Evolutionary conservation across 2,888 invertebrate genomes (phyloP).

Genomic region (Pomacea canaliculata): DNA sequence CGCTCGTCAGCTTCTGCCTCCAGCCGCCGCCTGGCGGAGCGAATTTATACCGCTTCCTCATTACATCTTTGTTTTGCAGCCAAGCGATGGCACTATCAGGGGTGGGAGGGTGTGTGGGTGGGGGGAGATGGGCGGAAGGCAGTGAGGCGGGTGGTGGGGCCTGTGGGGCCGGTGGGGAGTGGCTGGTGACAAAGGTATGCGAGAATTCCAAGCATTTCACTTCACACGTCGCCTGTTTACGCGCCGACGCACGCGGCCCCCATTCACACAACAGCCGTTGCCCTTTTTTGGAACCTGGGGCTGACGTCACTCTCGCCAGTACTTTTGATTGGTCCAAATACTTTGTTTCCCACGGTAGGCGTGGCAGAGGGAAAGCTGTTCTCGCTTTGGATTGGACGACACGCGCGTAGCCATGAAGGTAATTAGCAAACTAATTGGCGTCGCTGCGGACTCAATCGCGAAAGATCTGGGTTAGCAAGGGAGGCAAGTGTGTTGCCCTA

Average conservation of each 20-base stretch:
- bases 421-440: not conserved
- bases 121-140: not conserved
- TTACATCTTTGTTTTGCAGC: slow-evolving; percentile 7
- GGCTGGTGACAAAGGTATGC: not conserved
- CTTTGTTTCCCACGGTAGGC: slow-evolving; percentile 10
- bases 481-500: too few relatives aligned
- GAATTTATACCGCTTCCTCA: slow-evolving; percentile 12
- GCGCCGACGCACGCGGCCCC: not conserved
- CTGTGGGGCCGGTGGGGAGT: not conserved
- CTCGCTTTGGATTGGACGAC: slow-evolving; percentile 6
- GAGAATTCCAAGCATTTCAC: not conserved
- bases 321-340: not conserved
- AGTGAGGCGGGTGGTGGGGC: not conserved
- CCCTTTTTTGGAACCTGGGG: not conserved
- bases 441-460: too few relatives aligned
- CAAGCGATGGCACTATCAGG: not conserved
- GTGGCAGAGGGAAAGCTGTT: not conserved
- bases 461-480: too few relatives aligned
- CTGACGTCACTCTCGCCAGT: not conserved
- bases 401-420: not conserved
- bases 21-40: not conserved
- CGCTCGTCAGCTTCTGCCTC: too few relatives aligned
- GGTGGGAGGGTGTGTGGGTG: not conserved
- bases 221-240: slow-evolving; percentile 14
- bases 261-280: not conserved